These are phyloP conservation scores for Clangula hyemalis DNA, from an alignment of 2,797 vertebrate genomes.

Conservation along the genomic window DNA sequence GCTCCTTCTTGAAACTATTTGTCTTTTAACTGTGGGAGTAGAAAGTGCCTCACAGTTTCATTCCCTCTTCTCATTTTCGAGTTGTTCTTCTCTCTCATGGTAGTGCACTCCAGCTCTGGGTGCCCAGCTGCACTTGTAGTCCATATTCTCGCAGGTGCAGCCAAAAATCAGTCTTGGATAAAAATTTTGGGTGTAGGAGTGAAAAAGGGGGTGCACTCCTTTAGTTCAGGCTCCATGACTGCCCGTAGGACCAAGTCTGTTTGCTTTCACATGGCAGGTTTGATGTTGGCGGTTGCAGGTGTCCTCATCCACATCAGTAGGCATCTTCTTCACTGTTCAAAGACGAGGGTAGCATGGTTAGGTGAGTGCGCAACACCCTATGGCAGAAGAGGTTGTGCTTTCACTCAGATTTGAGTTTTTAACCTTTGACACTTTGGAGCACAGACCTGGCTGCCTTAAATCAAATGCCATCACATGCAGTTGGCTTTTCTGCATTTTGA, in stretches of 20 bases:
- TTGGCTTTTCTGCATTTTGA: neutral
- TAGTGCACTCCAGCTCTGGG: neutral
- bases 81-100: neutral
- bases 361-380: neutral
- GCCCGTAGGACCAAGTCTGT: neutral
- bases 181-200: neutral
- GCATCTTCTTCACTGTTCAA: neutral
- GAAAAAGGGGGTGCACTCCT: neutral
- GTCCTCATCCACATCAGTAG: neutral
- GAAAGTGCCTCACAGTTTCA: constrained; percentile 20
- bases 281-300: neutral
- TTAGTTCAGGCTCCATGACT: neutral
- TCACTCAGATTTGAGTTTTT: fast-evolving
- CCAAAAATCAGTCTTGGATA: neutral
- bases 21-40: constrained; percentile 45
- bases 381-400: neutral
- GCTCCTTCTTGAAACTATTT: constrained; percentile 41
- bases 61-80: neutral
- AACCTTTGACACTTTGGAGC: neutral
- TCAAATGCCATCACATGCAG: neutral
- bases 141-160: neutral
- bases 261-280: neutral
- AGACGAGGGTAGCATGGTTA: fast-evolving
- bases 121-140: neutral
- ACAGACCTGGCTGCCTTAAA: neutral